Evolutionary conservation across 2,888 invertebrate species (phyloP).

Genomic region (Lepidonotus clava): DNA sequence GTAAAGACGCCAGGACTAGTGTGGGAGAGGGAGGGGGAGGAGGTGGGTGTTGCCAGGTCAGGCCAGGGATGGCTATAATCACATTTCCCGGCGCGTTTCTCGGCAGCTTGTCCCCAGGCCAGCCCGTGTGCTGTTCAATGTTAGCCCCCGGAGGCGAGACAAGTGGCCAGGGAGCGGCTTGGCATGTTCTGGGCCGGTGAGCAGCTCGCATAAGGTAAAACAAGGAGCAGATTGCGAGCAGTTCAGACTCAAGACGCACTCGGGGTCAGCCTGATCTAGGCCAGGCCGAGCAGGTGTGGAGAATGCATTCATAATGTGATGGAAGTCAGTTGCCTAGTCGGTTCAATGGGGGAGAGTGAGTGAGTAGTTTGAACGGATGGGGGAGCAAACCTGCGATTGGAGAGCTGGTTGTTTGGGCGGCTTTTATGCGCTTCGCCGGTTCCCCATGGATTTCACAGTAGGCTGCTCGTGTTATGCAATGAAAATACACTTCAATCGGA

Average conservation of each 20-base stretch:
- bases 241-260: not conserved
- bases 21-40: not conserved
- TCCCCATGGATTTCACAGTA: not conserved
- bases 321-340: not conserved
- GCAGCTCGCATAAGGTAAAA: too few relatives aligned
- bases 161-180: slow-evolving; percentile 10
- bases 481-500: not conserved
- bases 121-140: slow-evolving; percentile 21
- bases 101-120: slow-evolving; percentile 28
- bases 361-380: not conserved
- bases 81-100: slow-evolving; percentile 6
- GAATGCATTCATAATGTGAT: not conserved
- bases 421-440: not conserved
- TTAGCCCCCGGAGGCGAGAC: slow-evolving; percentile 1
- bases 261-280: not conserved
- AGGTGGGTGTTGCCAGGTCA: not conserved
- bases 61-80: slow-evolving; percentile 44
- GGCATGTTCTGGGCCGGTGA: not conserved
- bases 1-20: not conserved
- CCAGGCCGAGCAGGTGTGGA: not conserved
- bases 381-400: not conserved
- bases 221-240: too few relatives aligned
- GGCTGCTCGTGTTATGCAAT: not conserved
- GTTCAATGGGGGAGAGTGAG: not conserved
- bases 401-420: not conserved